Base-by-base conservation (phyloP, 2,888 invertebrate genomes). In the Dolichomitus sp. region DNA sequence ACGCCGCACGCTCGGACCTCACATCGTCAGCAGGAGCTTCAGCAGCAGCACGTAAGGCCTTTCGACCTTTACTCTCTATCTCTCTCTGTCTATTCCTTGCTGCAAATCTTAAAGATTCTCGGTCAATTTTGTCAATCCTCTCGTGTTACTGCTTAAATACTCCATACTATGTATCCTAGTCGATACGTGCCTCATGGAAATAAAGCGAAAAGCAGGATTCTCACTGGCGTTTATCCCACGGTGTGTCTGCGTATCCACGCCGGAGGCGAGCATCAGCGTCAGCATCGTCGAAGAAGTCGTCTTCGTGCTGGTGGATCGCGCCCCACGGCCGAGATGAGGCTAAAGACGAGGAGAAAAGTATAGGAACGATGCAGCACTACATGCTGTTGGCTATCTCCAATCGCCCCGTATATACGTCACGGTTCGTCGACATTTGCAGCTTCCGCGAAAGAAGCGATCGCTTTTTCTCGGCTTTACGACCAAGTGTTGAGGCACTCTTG, bases 1-100 rank as follows among this genome's bases (percentile, higher is more conserved):
- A 90, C 86, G 70, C 76, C 69, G 61, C 74, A 63, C 54, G 54
- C 80, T 70, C 82, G 86, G 90, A 90, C 89, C 89, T 88, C 89
- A 88, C 89, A 88, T 89, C 88, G 86, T 89, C 87, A 86, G 85
- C 61, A n/a, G 30, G 50, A 33, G 50, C 30, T 0, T 0, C 27
- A 11, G 17, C 45, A 54, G 17, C 42, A 14, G 61, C 69, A 81
- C 72, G 88, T 81, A 84, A 82, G 68, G 76, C 80, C 63, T 54
- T 57, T 30, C 57, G 33, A 40, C 45, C 33, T 65, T 69, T 54
- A 6, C 30, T 19, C 48, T 70, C 27, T 1, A n/a, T 14, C 33
- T 23, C 45, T 2, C n/a, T 6, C 17, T 23, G 19, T 23, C 3
- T 27, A 7, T 30, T 30, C 66, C 17, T 2, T 17, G 59, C 54